A percentile compares a stretch with the other conserved stretches of the same genome.
Evolutionary conservation across 1,140 invertebrate genomes (phyloP).

Genomic region (Procambarus clarkii): DNA sequence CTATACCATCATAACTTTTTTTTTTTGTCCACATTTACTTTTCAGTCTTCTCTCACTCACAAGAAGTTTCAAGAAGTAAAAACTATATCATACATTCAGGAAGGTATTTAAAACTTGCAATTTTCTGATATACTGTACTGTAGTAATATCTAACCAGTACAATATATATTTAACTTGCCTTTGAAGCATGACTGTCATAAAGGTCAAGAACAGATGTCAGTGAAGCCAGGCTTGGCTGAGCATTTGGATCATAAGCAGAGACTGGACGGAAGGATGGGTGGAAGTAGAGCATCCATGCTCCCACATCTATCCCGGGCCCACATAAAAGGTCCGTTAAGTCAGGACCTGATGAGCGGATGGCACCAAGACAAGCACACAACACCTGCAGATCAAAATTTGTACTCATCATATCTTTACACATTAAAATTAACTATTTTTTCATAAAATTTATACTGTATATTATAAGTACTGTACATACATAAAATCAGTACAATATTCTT

Average conservation of each 20-base stretch:
- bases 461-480: too few species aligned
- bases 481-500: too few species aligned
- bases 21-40: too few species aligned
- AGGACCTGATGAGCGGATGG: slow-evolving; percentile 30
- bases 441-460: too few species aligned
- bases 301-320: slow-evolving; percentile 50
- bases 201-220: slow-evolving; percentile 60
- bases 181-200: slow-evolving; percentile 60
- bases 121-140: too few species aligned
- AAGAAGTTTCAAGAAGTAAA: too few species aligned
- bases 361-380: slow-evolving; percentile 52
- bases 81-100: too few species aligned
- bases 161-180: slow-evolving; percentile 5
- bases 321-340: slow-evolving; percentile 51
- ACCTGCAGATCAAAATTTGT: slow-evolving; percentile 11
- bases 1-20: too few species aligned
- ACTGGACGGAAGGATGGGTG: slow-evolving; percentile 56
- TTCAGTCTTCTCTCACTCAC: too few species aligned
- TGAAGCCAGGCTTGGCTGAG: slow-evolving; percentile 54
- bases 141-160: not conserved
- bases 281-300: slow-evolving; percentile 51
- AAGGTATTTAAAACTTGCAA: too few species aligned
- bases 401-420: not conserved
- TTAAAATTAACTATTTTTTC: too few species aligned
- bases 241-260: slow-evolving; percentile 45